These are phyloP conservation scores for Momotus momota DNA, from an alignment of 2,797 vertebrate genomes.

Conservation along the genomic window DNA sequence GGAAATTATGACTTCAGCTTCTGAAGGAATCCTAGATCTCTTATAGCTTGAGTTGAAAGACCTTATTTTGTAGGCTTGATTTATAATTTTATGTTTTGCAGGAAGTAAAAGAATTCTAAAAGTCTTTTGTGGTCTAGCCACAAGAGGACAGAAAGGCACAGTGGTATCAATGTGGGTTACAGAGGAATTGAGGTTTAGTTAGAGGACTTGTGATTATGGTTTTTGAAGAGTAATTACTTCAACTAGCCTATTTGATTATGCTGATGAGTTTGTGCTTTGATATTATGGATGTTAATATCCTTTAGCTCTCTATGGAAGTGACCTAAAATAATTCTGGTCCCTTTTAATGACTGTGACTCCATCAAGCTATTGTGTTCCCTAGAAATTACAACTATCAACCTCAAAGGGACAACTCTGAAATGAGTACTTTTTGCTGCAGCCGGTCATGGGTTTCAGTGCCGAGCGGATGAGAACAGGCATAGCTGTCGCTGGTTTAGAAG, in stretches of 20 bases:
- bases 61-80: background rate
- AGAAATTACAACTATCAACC: slow-evolving; percentile 12
- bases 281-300: slow-evolving; percentile 22
- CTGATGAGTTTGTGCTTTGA: slow-evolving; percentile 48
- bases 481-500: background rate
- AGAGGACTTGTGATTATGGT: background rate
- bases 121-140: background rate
- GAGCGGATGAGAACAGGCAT: background rate
- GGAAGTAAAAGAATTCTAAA: background rate
- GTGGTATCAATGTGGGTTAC: background rate
- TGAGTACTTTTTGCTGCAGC: background rate
- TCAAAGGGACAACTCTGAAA: background rate
- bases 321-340: slow-evolving; percentile 23
- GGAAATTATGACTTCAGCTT: background rate
- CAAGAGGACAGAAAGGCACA: background rate
- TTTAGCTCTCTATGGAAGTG: background rate
- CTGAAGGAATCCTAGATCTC: background rate
- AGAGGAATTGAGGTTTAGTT: background rate
- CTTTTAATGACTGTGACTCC: slow-evolving; percentile 27
- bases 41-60: background rate
- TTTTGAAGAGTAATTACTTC: slow-evolving; percentile 48
- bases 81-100: background rate
- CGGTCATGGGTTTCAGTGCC: background rate
- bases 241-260: slow-evolving; percentile 31
- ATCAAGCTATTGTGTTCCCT: slow-evolving; percentile 1